phyloP scores from a whole-genome alignment of 2,888 invertebrate species.

The Heliconius hortense region DNA sequence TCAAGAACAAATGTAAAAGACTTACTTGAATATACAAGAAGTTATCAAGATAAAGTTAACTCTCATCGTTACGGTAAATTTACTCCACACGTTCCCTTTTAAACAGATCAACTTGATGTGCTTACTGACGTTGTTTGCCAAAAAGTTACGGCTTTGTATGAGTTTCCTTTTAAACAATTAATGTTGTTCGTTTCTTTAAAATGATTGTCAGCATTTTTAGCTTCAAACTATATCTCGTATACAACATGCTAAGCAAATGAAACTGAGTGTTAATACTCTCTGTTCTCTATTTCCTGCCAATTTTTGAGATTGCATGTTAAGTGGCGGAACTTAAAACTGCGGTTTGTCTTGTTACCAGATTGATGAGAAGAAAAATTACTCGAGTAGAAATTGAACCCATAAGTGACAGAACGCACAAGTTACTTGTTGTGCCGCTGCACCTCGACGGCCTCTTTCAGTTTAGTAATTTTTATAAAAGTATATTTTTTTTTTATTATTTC shows the following conservation, averaged over 20 bases:
- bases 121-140: background rate
- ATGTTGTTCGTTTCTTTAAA: background rate
- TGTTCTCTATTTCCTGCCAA: background rate
- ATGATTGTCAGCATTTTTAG: background rate
- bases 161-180: slow-evolving; percentile 20
- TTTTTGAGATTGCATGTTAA: background rate
- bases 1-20: too few species aligned
- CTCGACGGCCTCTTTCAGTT: too few species aligned
- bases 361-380: background rate
- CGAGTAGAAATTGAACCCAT: too few species aligned
- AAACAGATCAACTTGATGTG: slow-evolving; percentile 4
- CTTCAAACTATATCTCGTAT: background rate
- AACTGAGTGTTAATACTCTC: too few species aligned
- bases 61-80: slow-evolving; percentile 23
- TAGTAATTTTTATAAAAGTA: too few species aligned
- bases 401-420: too few species aligned
- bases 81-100: slow-evolving; percentile 11
- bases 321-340: background rate
- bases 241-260: background rate
- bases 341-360: background rate
- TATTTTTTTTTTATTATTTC: too few species aligned
- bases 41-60: slow-evolving; percentile 18
- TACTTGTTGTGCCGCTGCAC: too few species aligned
- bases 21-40: background rate
- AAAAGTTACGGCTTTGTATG: slow-evolving; percentile 1